Evolutionary conservation across 2,113 vertebrate species (phyloP), one percentile per base, ranked within the genome.

Genomic region (Aphelocoma coerulescens): DNA sequence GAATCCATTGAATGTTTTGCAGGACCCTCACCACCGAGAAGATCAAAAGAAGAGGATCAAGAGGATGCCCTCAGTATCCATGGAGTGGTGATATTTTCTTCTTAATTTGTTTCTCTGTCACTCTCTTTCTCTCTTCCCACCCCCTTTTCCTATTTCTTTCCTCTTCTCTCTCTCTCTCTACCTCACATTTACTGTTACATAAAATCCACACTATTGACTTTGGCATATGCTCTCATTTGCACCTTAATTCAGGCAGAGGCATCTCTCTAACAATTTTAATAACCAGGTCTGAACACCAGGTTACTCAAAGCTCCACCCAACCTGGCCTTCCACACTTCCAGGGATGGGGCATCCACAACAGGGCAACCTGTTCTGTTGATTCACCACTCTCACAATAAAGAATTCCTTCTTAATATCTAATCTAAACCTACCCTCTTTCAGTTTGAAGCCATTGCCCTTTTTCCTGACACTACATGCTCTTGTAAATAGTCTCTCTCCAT

Each of bases 1-100:
- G 11, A 65, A 73, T 52, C 21, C 3, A 32, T 44, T 10, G 5
- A 62, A 39, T 39, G 23, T 4, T 65, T 48, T n/a, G 14, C n/a
- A n/a, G n/a, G n/a, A n/a, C n/a, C 15, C 12, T 39, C 18, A 28
- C 18, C n/a, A 18, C 49, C 0, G 0, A 46, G 33, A 32, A 46
- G 19, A 28, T n/a, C 28, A 48, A 11, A 39, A 27, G 23, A 58
- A 69, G 35, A 41, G 7, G 33, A 55, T 39, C 22, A 55, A 39
- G 30, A 46, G 9, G n/a, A 55, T 55, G 5, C 5, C 2, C 9
- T 63, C 6, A 3, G 7, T 5, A 74, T 39, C 18, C 33, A 28
- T 15, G 11, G 5, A 65, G 18, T n/a, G 23, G 28, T 74, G 15
- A 28, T 63, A 63, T 55, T 65, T 73, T 65, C 9, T 15, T 55